Percentiles rank a stretch among this genome's conserved stretches.
These are phyloP conservation scores for Drosophila parvula DNA, from an alignment of 1,140 invertebrate genomes.

Conservation along the genomic window DNA sequence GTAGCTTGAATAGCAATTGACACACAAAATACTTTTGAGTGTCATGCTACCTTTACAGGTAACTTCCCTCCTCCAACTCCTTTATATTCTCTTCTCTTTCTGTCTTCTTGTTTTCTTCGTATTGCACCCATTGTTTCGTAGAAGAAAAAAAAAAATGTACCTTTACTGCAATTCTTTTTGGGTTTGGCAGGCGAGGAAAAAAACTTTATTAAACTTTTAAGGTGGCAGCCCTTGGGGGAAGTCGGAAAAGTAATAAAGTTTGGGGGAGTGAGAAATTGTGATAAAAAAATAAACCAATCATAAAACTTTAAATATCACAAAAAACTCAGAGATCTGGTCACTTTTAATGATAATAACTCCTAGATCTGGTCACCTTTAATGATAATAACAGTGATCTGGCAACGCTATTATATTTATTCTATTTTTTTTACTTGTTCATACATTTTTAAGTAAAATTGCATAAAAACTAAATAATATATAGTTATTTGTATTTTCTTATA, in stretches of 20 bases:
- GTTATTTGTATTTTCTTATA: too few relatives aligned
- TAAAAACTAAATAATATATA: not conserved
- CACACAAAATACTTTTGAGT: conserved; percentile 66
- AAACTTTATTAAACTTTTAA: conserved; percentile 63
- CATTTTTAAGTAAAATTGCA: not conserved
- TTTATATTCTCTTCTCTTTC: not conserved
- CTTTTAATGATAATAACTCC: not conserved
- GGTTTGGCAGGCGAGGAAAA: conserved; percentile 18
- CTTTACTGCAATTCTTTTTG: conserved; percentile 45
- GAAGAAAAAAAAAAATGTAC: conserved; percentile 36
- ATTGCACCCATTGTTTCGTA: conserved; percentile 55
- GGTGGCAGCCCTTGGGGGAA: not conserved
- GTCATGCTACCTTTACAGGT: conserved; percentile 51
- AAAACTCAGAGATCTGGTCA: not conserved
- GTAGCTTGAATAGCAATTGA: conserved; percentile 67
- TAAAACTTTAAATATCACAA: not conserved
- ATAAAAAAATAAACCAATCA: conserved; percentile 1
- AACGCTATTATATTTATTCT: too few relatives aligned
- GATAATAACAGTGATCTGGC: not conserved
- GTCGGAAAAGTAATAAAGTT: conserved; percentile 2
- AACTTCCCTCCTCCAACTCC: conserved; percentile 17
- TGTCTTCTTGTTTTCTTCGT: conserved; percentile 10
- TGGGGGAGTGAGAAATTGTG: not conserved
- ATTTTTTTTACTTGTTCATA: not conserved
- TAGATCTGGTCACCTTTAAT: too few relatives aligned